Evolutionary conservation across 2,113 vertebrate species (phyloP), one percentile per base, ranked within the genome.

Genomic region (Silurus asotus): DNA sequence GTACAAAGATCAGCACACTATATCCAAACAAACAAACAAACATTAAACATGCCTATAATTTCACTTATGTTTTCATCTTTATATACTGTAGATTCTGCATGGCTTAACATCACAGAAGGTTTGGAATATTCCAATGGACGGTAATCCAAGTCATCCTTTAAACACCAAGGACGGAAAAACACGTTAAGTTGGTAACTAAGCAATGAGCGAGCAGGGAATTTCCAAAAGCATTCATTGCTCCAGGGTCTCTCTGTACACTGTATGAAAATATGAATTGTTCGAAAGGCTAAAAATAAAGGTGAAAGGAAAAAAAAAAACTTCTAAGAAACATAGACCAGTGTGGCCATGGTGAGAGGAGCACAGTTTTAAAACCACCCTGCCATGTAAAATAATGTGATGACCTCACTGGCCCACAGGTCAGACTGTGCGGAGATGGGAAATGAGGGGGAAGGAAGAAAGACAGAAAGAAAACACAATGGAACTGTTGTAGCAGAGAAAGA

Each of bases 71-170:
- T 25, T 5, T n/a, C 19, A 65, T 48, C 67, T 83, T 72, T n/a
- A 23, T 17, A 83, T 83, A 37, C 45, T n/a, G 82, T 11, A 77
- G 51, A 58, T 64, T 65, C 17, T 14, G 48, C 10, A 79, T 45
- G 70, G 78, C 23, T 82, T 77, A 89, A 58, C 49, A 59, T 77
- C 70, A 65, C 65, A 77, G 62, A 87, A 86, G 77, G 77, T 86
- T 82, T 81, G 83, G 81, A 81, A 87, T 85, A 89, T 90, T 86
- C 89, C 90, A 93, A 81, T 91, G 84, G 70, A 91, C 85, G 87
- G 89, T 86, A 92, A 90, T 84, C 74, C 86, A 91, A 94, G 91
- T 93, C 93, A 93, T 45, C 92, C 81, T 80, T 93, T 89, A 93
- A 90, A 91, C 92, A 92, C 75, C 92, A 91, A 92, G 65, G 25